phyloP scores from a whole-genome alignment of 2,797 vertebrate genomes.

The Sebastolobus altivelis region DNA sequence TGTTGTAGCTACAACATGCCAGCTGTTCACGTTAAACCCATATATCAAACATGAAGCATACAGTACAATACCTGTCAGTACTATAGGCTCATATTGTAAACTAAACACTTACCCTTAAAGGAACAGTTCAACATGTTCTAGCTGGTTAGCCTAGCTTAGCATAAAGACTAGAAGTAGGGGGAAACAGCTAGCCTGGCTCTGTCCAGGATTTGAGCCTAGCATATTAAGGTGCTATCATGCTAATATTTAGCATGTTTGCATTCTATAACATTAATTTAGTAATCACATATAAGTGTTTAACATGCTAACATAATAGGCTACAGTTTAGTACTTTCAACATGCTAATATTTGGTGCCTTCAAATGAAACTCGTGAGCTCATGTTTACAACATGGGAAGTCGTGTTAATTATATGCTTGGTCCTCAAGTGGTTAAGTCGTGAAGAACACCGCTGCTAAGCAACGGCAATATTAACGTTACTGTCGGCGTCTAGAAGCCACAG shows the following conservation, averaged over 20 bases:
- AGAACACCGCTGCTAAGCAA: no score
- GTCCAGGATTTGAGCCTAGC: no score
- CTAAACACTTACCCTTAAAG: neutral
- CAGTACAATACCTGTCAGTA: neutral
- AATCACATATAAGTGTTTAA: neutral
- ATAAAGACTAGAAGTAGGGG: neutral
- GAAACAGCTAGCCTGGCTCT: neutral
- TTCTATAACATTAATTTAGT: neutral
- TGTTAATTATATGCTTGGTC: no score
- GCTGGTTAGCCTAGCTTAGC: neutral
- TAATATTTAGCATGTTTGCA: neutral
- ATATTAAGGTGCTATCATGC: neutral
- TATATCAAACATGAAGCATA: neutral
- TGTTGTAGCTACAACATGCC: neutral
- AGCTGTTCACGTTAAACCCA: neutral
- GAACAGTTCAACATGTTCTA: neutral
- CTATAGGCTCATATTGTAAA: neutral
- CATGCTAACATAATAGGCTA: no score
- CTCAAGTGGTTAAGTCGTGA: no score
- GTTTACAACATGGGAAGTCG: no score
- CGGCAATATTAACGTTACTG: no score
- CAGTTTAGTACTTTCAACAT: no score
- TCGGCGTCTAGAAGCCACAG: no score
- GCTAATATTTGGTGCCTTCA: no score
- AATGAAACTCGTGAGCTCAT: no score